Evolutionary conservation across 2,888 invertebrate genomes (phyloP).

Genomic region (Aspidiotus destructor): DNA sequence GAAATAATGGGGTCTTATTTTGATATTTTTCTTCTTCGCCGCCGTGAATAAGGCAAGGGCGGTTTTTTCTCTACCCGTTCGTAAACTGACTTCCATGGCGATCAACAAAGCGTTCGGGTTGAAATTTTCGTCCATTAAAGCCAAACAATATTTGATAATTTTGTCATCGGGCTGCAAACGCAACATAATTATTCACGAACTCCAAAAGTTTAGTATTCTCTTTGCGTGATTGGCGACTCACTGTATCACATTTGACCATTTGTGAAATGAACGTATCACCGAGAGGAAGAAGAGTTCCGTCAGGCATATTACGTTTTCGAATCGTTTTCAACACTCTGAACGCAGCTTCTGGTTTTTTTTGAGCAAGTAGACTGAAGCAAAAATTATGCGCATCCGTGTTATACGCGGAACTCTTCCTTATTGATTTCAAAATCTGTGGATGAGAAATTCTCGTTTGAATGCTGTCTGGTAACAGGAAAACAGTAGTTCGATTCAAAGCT

Average conservation of each 20-base stretch:
- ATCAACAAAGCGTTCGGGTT: slow-evolving; percentile 52
- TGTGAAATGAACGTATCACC: slow-evolving; percentile 67
- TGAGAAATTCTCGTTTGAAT: not conserved
- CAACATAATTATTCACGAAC: slow-evolving; percentile 1
- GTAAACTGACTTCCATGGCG: slow-evolving; percentile 54
- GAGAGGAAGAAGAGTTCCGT: slow-evolving; percentile 44
- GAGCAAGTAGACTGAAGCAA: slow-evolving; percentile 60
- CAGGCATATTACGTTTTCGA: slow-evolving; percentile 44
- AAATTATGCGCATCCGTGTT: slow-evolving; percentile 66
- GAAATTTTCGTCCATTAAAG: slow-evolving; percentile 51
- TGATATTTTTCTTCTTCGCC: slow-evolving; percentile 52
- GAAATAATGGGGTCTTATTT: slow-evolving; percentile 69
- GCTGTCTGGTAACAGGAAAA: too few species aligned
- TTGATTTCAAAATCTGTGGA: slow-evolving; percentile 48
- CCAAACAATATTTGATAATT: slow-evolving; percentile 54
- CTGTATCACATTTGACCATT: slow-evolving; percentile 41
- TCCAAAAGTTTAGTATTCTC: not conserved
- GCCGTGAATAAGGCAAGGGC: slow-evolving; percentile 57
- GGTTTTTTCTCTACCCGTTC: slow-evolving; percentile 47
- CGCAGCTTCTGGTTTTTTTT: slow-evolving; percentile 56
- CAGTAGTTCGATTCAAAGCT: not conserved
- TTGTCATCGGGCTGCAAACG: slow-evolving; percentile 50
- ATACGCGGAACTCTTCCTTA: slow-evolving; percentile 57
- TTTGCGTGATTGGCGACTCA: slow-evolving; percentile 6
- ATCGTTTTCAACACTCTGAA: slow-evolving; percentile 53